Conservation (phyloP, 2,113 vertebrate genomes). For the Caloenas nicobarica region DNA sequence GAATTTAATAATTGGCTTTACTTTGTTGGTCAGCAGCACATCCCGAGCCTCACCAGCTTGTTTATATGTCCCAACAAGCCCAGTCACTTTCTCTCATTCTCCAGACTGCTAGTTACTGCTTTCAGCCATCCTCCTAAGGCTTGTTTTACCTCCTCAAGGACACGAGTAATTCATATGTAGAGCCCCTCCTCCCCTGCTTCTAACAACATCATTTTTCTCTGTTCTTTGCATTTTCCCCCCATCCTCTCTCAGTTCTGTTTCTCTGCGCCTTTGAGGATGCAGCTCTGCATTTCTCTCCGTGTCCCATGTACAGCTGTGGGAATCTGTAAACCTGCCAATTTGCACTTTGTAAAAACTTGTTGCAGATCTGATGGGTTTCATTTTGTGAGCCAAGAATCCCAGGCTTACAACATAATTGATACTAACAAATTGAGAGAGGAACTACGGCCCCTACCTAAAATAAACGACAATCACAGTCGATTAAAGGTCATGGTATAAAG, state of each 20-base stretch:
- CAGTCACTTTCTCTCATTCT: not conserved
- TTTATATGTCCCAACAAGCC: not conserved
- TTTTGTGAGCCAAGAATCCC: not conserved
- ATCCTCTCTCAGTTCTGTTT: not conserved
- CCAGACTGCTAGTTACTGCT: not conserved
- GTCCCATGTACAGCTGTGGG: not conserved
- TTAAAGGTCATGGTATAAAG: not conserved
- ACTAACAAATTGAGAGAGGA: constrained; percentile 2
- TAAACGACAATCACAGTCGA: constrained; percentile 8
- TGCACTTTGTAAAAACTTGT: not conserved
- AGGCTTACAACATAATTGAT: constrained; percentile 24
- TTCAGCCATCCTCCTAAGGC: not conserved
- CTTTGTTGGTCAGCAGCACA: not conserved
- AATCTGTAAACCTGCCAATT: constrained; percentile 28
- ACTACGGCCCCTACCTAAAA: constrained; percentile 11
- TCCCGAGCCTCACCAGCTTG: not conserved
- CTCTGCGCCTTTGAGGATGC: not conserved
- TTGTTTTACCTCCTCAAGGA: not conserved
- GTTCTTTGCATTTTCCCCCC: not conserved
- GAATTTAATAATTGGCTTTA: not conserved
- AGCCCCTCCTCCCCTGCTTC: not conserved
- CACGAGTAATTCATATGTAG: not conserved
- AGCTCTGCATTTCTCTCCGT: not conserved
- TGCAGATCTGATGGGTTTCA: not conserved
- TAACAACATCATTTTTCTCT: not conserved